Evolutionary conservation across 2,113 vertebrate genomes (phyloP).

Genomic region (Coturnix japonica): DNA sequence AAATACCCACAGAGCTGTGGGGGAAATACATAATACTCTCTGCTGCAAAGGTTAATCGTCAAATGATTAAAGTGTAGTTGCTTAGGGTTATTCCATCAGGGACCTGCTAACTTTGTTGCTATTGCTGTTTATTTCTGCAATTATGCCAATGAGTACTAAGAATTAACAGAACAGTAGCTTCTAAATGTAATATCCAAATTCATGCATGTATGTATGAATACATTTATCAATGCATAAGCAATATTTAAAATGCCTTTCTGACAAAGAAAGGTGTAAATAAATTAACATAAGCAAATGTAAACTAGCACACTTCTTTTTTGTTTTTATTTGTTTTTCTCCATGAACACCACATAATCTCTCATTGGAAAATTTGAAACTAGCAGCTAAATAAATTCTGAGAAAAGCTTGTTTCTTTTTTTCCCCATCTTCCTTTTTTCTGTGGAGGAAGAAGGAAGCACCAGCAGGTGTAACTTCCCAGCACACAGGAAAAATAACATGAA

Average conservation of each 20-base stretch:
- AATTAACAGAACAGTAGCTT: background rate
- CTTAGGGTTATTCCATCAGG: constrained; percentile 10
- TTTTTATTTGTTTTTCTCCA: background rate
- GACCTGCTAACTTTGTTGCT: background rate
- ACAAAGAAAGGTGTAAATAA: background rate
- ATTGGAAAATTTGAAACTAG: background rate
- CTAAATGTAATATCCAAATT: background rate
- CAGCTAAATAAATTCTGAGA: background rate
- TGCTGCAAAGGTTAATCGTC: background rate
- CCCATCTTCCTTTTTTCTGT: background rate
- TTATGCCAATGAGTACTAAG: background rate
- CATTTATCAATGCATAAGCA: background rate
- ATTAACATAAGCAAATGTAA: background rate
- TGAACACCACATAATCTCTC: background rate
- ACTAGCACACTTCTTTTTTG: background rate
- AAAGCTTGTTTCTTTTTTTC: background rate
- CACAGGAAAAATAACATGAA: background rate
- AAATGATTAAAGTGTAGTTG: constrained; percentile 9
- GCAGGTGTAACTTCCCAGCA: background rate
- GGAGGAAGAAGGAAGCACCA: background rate
- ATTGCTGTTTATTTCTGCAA: background rate
- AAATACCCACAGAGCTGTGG: background rate
- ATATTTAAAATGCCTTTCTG: background rate
- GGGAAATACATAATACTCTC: background rate
- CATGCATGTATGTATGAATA: background rate